Base-by-base conservation (phyloP, 2,888 invertebrate species). In the Drosophila merina region DNA sequence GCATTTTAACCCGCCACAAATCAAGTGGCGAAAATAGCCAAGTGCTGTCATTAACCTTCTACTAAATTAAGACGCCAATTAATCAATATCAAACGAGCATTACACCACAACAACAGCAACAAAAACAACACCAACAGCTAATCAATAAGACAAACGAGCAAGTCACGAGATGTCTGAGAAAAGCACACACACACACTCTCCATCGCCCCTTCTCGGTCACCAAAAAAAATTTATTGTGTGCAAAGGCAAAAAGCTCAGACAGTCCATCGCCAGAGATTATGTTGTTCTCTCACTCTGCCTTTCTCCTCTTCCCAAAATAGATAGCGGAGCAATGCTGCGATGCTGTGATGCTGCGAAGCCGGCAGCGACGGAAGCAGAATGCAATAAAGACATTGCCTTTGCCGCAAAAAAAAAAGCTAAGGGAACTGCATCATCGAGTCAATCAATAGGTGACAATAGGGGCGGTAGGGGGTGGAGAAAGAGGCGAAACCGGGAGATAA, bases 131-230 rank as follows among this genome's bases (percentile, higher is more conserved):
- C 20, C 52, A 67, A n/a, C n/a, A 51, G 67, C 84, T 58, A 79
- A 79, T 86, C 84, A 83, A 88, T 77, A 88, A 84, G 72, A 88
- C 60, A 72, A 88, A 88, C 67, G 74, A 66, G 50, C 64, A 44
- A 72, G 55, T 82, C 76, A 79, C 87, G 73, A 83, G 84, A 81
- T 62, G 84, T 59, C 40, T 59, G 68, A 55, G 44, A 45, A 52
- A 40, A 57, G 38, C 40, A 44, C 66, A 56, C 49, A 31, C 12
- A 12, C 30, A 58, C 56, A 66, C 49, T 12, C 40, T 12, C 12
- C 40, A 31, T 40, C 40, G 51, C 48, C 45, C 20, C 6, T 3
- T 28, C 28, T 28, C 28, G 4, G 28, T 48, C 33, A 50, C 12
- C 59, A 55, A 60, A 36, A 38, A 70, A 70, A 42, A 86, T 86